Base-by-base conservation (phyloP, 2,888 invertebrate genomes). In the Tridacna crocea region DNA sequence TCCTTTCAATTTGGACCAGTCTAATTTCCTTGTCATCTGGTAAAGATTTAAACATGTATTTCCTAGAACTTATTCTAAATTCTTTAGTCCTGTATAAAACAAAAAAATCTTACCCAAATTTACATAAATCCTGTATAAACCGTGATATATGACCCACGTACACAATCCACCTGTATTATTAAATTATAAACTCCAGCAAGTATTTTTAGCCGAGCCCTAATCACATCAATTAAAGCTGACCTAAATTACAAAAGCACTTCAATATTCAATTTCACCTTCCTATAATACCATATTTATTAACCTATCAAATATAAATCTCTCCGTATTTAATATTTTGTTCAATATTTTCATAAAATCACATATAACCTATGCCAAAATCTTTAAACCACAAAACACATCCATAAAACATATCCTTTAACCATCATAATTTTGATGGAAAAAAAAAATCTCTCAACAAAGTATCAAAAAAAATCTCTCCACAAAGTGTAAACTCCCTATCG, bases 171-270 rank as follows among this genome's bases (percentile, higher is more conserved):
- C 70, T 70, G 70, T 46, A n/a, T 70, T 70, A 70, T 70, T 26
- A 47, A 70, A 70, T 70, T 70, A 70, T 66, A 70, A n/a, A 17
- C 61, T 24, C 13, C 61, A n/a, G 13, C 3, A 36, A n/a, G 24
- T 61, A 70, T 70, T 51, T 51, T 47, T 70, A 51, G 48, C 22
- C 70, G 15, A 48, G 46, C 70, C 51, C 51, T 70, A 70, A 70
- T 70, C 70, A 70, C 70, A 70, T 70, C 70, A 70, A 70, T 70
- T 70, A 70, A 70, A 51, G 51, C 46, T 70, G 70, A 70, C 70
- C 70, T 70, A 70, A 51, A 51, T 70, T 51, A 70, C 22, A 22
- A 48, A 70, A 15, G 22, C 48, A 48, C 26, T 51, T 36, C 48
- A 70, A 70, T 70, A 51, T 70, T 70, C 70, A 70, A 70, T 70